These are phyloP conservation scores for Gryllus longicercus DNA, from an alignment of 2,888 invertebrate genomes.

Conservation along the genomic window DNA sequence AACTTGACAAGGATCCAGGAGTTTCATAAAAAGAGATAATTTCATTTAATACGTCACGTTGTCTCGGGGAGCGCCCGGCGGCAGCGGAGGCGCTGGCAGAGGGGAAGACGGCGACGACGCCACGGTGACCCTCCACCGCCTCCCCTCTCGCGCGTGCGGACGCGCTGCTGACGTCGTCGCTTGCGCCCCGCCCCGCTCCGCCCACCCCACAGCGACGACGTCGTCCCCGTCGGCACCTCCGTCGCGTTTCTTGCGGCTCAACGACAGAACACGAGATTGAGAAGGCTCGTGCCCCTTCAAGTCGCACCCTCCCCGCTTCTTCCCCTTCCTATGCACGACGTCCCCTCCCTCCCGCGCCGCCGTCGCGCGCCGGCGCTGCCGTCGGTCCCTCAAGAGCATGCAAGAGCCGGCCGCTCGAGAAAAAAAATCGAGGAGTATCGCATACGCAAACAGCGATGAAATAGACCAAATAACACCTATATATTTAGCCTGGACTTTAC, in stretches of 20 bases:
- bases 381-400: not conserved
- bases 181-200: not conserved
- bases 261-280: not conserved
- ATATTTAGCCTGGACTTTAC: not conserved
- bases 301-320: not conserved
- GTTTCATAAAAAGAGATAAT: conserved; percentile 17
- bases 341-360: not conserved
- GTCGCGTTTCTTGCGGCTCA: not conserved
- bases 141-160: not conserved
- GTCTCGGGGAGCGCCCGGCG: not conserved
- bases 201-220: not conserved
- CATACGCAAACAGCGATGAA: not conserved
- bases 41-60: conserved; percentile 17
- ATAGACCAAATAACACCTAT: not conserved
- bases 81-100: not conserved
- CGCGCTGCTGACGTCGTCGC: no score
- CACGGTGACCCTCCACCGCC: not conserved
- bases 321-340: not conserved
- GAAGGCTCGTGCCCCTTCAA: not conserved
- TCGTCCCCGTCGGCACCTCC: no score
- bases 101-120: not conserved
- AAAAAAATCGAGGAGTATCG: not conserved
- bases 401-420: not conserved
- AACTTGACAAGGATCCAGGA: conserved; percentile 17
- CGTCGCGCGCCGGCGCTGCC: not conserved